A percentile compares a stretch with the other conserved stretches of the same genome.
Evolutionary conservation across 2,797 vertebrate species (phyloP).

Genomic region (Nannoperca obscura): DNA sequence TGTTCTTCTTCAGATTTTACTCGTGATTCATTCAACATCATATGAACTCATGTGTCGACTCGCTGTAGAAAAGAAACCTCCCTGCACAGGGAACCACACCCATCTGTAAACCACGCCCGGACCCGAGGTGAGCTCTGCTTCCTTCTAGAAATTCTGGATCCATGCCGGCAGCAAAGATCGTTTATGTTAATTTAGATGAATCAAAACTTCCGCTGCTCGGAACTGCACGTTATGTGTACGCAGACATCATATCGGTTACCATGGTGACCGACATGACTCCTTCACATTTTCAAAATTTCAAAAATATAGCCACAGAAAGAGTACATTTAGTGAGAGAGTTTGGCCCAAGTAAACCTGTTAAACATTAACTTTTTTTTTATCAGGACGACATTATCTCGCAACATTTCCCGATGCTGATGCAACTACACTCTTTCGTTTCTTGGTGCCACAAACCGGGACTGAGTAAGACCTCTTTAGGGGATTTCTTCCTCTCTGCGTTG

Average conservation of each 20-base stretch:
- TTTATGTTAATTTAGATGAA: neutral
- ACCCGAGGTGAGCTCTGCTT: neutral
- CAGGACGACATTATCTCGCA: neutral
- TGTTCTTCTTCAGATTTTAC: neutral
- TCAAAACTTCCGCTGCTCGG: too few species aligned
- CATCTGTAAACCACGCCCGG: conserved; percentile 48
- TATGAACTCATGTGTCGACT: neutral
- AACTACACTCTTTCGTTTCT: neutral
- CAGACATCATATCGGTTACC: neutral
- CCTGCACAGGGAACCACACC: conserved; percentile 51
- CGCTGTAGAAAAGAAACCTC: conserved; percentile 7
- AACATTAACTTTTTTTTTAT: neutral
- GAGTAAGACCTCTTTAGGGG: conserved; percentile 15
- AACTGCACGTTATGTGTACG: neutral
- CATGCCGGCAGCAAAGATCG: conserved; percentile 42
- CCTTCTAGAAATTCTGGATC: conserved; percentile 15
- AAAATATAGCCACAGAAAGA: neutral
- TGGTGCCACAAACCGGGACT: rapidly evolving
- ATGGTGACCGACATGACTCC: neutral
- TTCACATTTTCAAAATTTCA: too few species aligned
- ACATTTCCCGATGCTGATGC: neutral
- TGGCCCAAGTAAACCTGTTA: neutral
- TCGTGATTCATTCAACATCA: neutral
- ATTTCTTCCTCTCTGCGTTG: neutral
- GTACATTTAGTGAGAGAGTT: neutral